Evolutionary conservation across 2,888 invertebrate genomes (phyloP).

Genomic region (Achlya flavicornis): DNA sequence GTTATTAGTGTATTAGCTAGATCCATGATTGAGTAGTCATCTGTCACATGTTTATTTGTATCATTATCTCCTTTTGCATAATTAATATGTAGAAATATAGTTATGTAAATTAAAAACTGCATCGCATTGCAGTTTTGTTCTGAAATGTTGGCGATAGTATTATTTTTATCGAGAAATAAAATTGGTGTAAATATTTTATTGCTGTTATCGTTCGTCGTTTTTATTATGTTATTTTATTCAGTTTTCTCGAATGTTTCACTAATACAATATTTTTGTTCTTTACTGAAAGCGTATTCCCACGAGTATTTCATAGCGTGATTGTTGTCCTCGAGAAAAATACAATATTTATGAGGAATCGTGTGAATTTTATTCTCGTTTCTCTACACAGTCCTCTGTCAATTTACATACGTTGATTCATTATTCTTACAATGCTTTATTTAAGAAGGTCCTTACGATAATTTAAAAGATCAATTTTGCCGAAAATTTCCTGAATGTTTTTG

Average conservation of each 20-base stretch:
- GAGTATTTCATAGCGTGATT: slow-evolving; percentile 2
- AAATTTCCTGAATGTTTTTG: too few relatives aligned
- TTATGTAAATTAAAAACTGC: slow-evolving; percentile 11
- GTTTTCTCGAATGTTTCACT: neutral
- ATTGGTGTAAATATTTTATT: neutral
- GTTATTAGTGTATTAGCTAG: slow-evolving; percentile 43
- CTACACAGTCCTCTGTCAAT: neutral
- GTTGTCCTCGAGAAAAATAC: slow-evolving; percentile 2
- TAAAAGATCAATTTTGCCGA: too few relatives aligned
- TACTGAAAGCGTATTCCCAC: neutral
- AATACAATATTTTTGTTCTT: neutral
- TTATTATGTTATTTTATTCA: slow-evolving; percentile 5
- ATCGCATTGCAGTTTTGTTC: slow-evolving; percentile 26
- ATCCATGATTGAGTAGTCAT: slow-evolving; percentile 28
- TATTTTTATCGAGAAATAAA: neutral
- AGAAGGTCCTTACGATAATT: neutral
- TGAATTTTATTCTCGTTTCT: neutral
- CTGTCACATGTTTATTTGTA: slow-evolving; percentile 22
- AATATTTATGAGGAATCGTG: slow-evolving; percentile 4
- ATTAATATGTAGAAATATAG: neutral
- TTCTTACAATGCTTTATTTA: neutral
- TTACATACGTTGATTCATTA: neutral
- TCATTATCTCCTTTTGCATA: slow-evolving; percentile 11
- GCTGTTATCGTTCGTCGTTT: neutral
- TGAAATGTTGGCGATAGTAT: neutral